Evolutionary conservation across 2,113 vertebrate species (phyloP).

Genomic region (Diadophis punctatus): DNA sequence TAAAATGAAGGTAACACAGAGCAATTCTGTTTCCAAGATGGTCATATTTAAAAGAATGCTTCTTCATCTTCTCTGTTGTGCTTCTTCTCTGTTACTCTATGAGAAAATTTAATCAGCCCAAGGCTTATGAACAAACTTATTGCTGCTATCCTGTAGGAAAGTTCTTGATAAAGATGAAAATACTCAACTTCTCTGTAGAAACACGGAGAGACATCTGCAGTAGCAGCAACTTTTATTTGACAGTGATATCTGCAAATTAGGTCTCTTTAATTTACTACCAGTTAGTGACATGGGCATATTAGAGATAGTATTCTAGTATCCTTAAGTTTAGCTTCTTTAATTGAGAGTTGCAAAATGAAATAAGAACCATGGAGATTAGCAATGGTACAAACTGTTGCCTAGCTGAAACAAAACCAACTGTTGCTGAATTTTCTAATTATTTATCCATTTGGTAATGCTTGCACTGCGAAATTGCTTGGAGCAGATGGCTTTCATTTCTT

Average conservation of each 20-base stretch:
- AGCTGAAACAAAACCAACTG: not conserved
- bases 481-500: not conserved
- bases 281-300: not conserved
- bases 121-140: not conserved
- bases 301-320: not conserved
- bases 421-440: not conserved
- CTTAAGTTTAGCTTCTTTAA: not conserved
- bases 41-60: conserved; percentile 21
- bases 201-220: not conserved
- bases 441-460: not conserved
- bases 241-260: not conserved
- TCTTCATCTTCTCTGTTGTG: not conserved
- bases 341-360: not conserved
- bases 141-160: not conserved
- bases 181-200: not conserved
- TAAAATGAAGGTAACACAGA: conserved; percentile 40
- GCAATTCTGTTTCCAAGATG: conserved; percentile 26
- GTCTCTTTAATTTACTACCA: not conserved
- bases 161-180: not conserved
- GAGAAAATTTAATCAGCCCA: not conserved
- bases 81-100: accelerated
- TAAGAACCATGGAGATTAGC: not conserved
- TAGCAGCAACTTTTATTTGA: not conserved
- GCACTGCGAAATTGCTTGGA: conserved; percentile 4
- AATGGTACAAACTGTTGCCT: not conserved